A percentile compares a stretch with the other conserved stretches of the same genome.
Conservation (phyloP, 2,797 vertebrate species). For the Sebastiscus tertius region DNA sequence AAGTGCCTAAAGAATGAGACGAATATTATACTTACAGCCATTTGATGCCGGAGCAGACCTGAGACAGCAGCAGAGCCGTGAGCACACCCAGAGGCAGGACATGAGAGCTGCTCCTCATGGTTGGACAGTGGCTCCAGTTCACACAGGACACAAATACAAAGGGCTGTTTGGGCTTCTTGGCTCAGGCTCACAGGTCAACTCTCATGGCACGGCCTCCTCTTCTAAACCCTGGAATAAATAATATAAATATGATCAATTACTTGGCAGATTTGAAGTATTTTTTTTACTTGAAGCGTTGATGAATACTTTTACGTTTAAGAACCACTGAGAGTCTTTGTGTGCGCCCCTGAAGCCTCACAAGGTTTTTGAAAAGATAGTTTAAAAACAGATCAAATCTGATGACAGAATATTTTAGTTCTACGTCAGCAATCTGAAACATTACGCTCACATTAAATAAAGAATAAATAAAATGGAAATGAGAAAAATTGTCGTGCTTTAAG, state of each 20-base stretch:
- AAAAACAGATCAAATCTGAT: not conserved
- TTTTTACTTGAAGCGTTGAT: not conserved
- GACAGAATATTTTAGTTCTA: not conserved
- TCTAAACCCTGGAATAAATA: slow-evolving; percentile 55
- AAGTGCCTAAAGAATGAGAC: not conserved
- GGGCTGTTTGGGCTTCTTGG: slow-evolving; percentile 52
- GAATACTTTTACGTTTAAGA: not conserved
- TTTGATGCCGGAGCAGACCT: slow-evolving; percentile 94
- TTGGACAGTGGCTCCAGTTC: slow-evolving; percentile 62
- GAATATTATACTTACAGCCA: slow-evolving; percentile 93
- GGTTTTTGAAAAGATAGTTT: not conserved
- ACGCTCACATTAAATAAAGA: not conserved
- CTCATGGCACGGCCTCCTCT: slow-evolving; percentile 70
- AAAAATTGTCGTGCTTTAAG: not conserved
- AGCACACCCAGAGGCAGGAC: slow-evolving; percentile 86
- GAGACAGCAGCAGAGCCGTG: slow-evolving; percentile 88
- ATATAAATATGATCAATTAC: not conserved
- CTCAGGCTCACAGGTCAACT: slow-evolving; percentile 64
- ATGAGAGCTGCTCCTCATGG: slow-evolving; percentile 86
- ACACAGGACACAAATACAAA: slow-evolving; percentile 59
- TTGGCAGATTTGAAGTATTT: not conserved
- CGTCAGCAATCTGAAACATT: not conserved
- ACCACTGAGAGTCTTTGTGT: not conserved
- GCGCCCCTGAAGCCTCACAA: not conserved
- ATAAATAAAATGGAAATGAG: not conserved